These are phyloP conservation scores for Acestrorhynchus altus DNA, from an alignment of 2,797 vertebrate species.

Conservation along the genomic window DNA sequence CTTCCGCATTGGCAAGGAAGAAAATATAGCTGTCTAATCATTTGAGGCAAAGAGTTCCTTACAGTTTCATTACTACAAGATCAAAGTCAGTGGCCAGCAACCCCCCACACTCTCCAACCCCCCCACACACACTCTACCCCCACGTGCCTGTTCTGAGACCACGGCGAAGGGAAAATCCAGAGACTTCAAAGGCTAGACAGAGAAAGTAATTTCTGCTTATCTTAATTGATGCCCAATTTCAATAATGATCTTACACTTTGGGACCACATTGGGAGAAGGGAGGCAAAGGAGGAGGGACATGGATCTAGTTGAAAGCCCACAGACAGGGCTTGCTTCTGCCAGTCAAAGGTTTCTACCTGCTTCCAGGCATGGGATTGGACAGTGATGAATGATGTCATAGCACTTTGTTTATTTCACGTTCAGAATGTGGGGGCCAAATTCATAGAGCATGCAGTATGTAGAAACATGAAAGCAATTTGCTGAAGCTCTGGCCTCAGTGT, in stretches of 20 bases:
- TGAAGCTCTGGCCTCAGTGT: slow-evolving; percentile 59
- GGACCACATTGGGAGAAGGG: slow-evolving; percentile 70
- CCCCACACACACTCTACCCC: slow-evolving; percentile 19
- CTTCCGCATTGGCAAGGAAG: slow-evolving; percentile 57
- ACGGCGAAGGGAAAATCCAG: slow-evolving; percentile 73
- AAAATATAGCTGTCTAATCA: slow-evolving; percentile 62
- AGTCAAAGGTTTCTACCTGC: background rate
- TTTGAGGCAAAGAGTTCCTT: slow-evolving; percentile 50
- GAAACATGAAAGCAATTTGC: slow-evolving; percentile 74
- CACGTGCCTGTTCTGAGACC: slow-evolving; percentile 66
- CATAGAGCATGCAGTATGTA: slow-evolving; percentile 65
- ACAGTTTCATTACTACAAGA: slow-evolving; percentile 65
- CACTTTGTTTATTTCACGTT: slow-evolving; percentile 79
- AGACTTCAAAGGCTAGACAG: slow-evolving; percentile 81
- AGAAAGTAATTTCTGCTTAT: slow-evolving; percentile 85
- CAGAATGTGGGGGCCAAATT: slow-evolving; percentile 66
- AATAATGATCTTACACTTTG: slow-evolving; percentile 85
- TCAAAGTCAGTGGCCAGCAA: slow-evolving; percentile 71
- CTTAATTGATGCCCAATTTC: slow-evolving; percentile 85
- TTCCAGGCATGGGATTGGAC: slow-evolving; percentile 68
- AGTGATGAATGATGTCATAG: slow-evolving; percentile 80
- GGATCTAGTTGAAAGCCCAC: background rate
- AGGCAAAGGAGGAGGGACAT: slow-evolving; percentile 15
- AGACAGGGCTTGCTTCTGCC: background rate
- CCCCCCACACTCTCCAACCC: slow-evolving; percentile 32